phyloP scores from a whole-genome alignment of 2,113 vertebrate genomes.

The Psilopogon haemacephalus region DNA sequence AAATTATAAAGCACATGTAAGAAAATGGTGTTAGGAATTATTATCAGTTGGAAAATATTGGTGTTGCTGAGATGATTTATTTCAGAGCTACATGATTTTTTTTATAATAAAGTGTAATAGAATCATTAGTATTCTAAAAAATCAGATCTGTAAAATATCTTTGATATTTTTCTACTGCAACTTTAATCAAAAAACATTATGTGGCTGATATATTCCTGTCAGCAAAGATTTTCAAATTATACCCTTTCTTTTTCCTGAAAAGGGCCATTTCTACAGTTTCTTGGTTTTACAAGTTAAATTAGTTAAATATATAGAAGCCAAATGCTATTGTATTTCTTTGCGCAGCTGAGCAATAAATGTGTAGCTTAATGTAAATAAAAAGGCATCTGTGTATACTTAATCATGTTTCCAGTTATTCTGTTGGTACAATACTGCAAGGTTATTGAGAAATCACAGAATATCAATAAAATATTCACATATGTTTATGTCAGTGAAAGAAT shows the following conservation, averaged over 20 bases:
- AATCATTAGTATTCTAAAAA: neutral
- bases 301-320: neutral
- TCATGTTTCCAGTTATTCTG: neutral
- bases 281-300: neutral
- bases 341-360: neutral
- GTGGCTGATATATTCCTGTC: neutral
- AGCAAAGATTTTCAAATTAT: neutral
- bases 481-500: neutral
- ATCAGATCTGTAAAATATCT: neutral
- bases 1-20: neutral
- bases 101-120: neutral
- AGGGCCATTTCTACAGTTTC: neutral
- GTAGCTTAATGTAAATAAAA: neutral
- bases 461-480: neutral
- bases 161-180: neutral
- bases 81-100: neutral
- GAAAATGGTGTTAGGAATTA: neutral
- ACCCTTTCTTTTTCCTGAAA: neutral
- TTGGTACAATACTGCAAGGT: neutral
- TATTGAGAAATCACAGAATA: neutral
- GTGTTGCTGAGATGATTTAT: neutral
- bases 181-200: neutral
- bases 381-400: neutral
- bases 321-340: neutral
- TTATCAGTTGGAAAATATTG: neutral